A percentile compares a stretch with the other conserved stretches of the same genome.
These are phyloP conservation scores for Sminthurides bifidus DNA, from an alignment of 1,140 invertebrate species.

Conservation along the genomic window DNA sequence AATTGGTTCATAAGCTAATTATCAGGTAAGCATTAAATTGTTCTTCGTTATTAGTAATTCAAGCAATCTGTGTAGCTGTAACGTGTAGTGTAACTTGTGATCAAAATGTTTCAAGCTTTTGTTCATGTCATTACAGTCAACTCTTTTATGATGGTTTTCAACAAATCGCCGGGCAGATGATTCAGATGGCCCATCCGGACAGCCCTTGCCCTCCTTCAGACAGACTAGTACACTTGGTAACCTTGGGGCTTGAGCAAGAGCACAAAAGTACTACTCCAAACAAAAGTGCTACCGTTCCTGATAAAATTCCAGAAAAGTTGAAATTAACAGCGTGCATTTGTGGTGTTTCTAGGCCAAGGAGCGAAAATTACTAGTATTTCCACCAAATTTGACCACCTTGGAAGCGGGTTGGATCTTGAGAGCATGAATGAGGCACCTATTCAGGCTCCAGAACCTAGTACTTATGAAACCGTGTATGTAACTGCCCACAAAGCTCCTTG, in stretches of 20 bases:
- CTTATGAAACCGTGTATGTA: slow-evolving; percentile 97
- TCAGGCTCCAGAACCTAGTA: slow-evolving; percentile 80
- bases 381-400: slow-evolving; percentile 31
- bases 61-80: slow-evolving; percentile 12
- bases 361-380: slow-evolving; percentile 24
- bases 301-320: neutral
- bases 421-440: slow-evolving; percentile 86
- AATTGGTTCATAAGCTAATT: slow-evolving; percentile 30
- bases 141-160: slow-evolving; percentile 88
- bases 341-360: slow-evolving; percentile 44
- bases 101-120: neutral
- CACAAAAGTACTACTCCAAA: slow-evolving; percentile 53
- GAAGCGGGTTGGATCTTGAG: slow-evolving; percentile 66
- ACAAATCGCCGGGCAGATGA: slow-evolving; percentile 51
- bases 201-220: slow-evolving; percentile 91
- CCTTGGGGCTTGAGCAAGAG: slow-evolving; percentile 74
- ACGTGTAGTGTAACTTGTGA: neutral
- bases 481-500: slow-evolving; percentile 97
- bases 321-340: neutral
- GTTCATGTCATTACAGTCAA: slow-evolving; percentile 51
- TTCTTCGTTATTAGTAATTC: neutral
- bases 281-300: too few relatives aligned
- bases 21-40: slow-evolving; percentile 20
- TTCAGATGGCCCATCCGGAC: slow-evolving; percentile 72
- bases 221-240: slow-evolving; percentile 69